phyloP scores from a whole-genome alignment of 35 echinoderm and acorn worm genomes.

The Apostichopus californicus region DNA sequence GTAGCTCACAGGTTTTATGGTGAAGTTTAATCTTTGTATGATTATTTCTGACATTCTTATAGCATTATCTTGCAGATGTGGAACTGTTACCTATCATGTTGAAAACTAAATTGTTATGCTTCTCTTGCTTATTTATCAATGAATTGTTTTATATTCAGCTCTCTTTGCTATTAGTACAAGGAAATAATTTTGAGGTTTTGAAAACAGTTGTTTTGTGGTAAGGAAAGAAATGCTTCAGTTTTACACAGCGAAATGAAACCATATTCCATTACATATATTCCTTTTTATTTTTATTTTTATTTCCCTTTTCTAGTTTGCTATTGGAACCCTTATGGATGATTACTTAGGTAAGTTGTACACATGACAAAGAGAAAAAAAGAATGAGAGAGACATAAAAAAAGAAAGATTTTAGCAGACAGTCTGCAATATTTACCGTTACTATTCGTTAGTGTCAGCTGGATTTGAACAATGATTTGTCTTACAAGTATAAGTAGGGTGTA shows the following conservation, averaged over 20 bases:
- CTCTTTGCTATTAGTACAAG: neutral
- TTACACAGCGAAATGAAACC: no score
- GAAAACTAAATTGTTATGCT: neutral
- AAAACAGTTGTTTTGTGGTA: no score
- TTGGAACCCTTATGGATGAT: conserved; percentile 98
- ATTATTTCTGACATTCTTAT: neutral
- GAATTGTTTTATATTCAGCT: no score
- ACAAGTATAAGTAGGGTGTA: no score
- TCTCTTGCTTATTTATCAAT: no score
- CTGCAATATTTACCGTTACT: no score
- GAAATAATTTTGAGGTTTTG: neutral
- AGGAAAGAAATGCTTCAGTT: no score
- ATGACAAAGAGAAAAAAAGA: no score
- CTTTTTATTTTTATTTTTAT: neutral
- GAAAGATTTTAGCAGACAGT: no score
- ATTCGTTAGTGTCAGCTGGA: no score
- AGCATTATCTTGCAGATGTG: neutral
- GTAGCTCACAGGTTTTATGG: conserved; percentile 3
- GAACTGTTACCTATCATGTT: neutral
- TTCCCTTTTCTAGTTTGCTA: conserved; percentile 83
- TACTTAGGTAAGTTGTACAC: conserved; percentile 81
- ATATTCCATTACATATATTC: neutral
- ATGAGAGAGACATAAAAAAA: no score
- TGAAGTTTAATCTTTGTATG: neutral
- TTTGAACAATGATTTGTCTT: no score